These are phyloP conservation scores for Pteruthius melanotis DNA, from an alignment of 2,113 vertebrate species.

Conservation along the genomic window DNA sequence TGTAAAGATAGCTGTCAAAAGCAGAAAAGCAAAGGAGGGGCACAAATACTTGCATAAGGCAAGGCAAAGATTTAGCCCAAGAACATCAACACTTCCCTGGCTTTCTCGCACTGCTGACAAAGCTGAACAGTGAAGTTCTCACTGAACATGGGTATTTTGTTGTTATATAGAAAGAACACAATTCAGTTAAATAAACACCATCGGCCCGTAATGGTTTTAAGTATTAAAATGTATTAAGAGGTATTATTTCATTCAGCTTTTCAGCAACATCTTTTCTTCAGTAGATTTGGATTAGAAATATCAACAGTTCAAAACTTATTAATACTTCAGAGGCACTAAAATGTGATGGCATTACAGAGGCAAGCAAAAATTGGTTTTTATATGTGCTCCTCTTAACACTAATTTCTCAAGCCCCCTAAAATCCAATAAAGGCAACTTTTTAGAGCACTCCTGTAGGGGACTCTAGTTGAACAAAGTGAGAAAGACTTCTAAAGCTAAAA, in stretches of 20 bases:
- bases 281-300: background rate
- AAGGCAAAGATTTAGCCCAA: background rate
- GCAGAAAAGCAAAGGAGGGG: background rate
- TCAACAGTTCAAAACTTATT: background rate
- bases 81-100: background rate
- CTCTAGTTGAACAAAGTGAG: background rate
- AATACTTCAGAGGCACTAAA: background rate
- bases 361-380: background rate
- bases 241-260: background rate
- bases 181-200: background rate
- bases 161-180: background rate
- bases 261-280: background rate
- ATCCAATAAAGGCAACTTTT: background rate
- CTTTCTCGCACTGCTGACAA: background rate
- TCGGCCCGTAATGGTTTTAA: background rate
- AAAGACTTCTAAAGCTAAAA: background rate
- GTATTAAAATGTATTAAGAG: background rate
- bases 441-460: background rate
- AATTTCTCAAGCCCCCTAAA: background rate
- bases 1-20: background rate
- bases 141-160: fast-evolving
- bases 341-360: background rate
- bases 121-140: background rate
- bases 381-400: background rate
- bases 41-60: background rate